Conservation (phyloP, 1,140 invertebrate species). For the Leptopilina clavipes region DNA sequence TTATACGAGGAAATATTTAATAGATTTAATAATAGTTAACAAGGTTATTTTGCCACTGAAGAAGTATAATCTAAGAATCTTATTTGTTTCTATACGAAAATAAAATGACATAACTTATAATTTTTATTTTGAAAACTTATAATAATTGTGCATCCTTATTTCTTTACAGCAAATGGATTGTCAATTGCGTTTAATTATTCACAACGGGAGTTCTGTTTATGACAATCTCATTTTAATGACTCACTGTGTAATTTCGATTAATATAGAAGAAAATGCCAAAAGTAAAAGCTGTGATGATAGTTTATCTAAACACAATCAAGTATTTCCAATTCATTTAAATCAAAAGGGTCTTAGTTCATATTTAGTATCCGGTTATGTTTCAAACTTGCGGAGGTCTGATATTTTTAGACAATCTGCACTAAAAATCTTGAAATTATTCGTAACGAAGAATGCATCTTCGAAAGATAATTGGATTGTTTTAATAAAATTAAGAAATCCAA, state of each 20-base stretch:
- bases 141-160: neutral
- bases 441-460: neutral
- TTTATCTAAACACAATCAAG: slow-evolving; percentile 31
- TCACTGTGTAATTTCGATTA: slow-evolving; percentile 10
- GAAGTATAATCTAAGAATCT: too few relatives aligned
- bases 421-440: slow-evolving; percentile 45
- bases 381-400: slow-evolving; percentile 52
- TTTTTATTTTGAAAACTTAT: neutral
- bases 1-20: too few relatives aligned
- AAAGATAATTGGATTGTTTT: slow-evolving; percentile 51
- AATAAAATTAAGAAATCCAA: slow-evolving; percentile 70
- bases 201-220: slow-evolving; percentile 44
- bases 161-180: slow-evolving; percentile 41
- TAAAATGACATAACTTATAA: neutral
- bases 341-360: slow-evolving; percentile 61
- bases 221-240: slow-evolving; percentile 42
- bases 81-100: too few relatives aligned
- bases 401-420: slow-evolving; percentile 58
- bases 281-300: slow-evolving; percentile 34
- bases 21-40: too few relatives aligned
- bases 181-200: slow-evolving; percentile 44
- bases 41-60: too few relatives aligned
- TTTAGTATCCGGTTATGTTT: slow-evolving; percentile 61
- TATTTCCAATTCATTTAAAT: slow-evolving; percentile 50
- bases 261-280: slow-evolving; percentile 18